Evolutionary conservation across 2,888 invertebrate species (phyloP), one percentile per base, ranked within the genome.

Genomic region (Hirtodrosophila trivittata): DNA sequence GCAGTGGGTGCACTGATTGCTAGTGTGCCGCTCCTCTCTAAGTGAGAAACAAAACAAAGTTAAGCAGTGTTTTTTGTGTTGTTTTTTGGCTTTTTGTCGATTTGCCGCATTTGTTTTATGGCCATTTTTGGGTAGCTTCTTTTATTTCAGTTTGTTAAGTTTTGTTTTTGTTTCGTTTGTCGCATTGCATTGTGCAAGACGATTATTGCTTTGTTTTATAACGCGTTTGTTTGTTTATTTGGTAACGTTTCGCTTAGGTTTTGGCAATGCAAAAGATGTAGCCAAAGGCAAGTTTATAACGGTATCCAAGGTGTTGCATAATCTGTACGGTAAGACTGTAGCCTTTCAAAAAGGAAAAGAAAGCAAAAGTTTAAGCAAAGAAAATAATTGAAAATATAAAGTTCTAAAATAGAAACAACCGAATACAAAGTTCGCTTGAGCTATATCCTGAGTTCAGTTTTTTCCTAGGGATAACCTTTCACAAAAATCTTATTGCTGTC

Each of bases 101-200:
- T 63, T 71, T 75, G 64, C 74, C 76, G 58, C 75, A 60, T 73
- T 73, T 69, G 75, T 54, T 75, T 73, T 73, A 56, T 66, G 26
- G 56, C 80, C 86, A 86, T 86, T 86, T 81, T 86, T 81, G 86
- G 87, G 87, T 75, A 74, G 84, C 73, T 77, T 81, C 80, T 85
- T 78, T 85, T 66, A 51, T 70, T 54, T 43, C 12, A 37, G 32
- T 52, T 49, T 21, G 26, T 28, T 26, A 18, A 37, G 8, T 59
- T 49, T 68, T 26, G 28, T 62, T 57, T 42, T 55, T 47, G 37
- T 38, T 50, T 64, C 38, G 49, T 66, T 43, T 69, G 63, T 62
- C 63, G 64, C 63, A 63, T 58, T 69, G 46, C 66, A 75, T 82
- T 81, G 76, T 75, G 76, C 65, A 83, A 86, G 62, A 39, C 33